These are phyloP conservation scores for Crotalus viridis DNA, from an alignment of 2,113 vertebrate genomes.

Conservation along the genomic window DNA sequence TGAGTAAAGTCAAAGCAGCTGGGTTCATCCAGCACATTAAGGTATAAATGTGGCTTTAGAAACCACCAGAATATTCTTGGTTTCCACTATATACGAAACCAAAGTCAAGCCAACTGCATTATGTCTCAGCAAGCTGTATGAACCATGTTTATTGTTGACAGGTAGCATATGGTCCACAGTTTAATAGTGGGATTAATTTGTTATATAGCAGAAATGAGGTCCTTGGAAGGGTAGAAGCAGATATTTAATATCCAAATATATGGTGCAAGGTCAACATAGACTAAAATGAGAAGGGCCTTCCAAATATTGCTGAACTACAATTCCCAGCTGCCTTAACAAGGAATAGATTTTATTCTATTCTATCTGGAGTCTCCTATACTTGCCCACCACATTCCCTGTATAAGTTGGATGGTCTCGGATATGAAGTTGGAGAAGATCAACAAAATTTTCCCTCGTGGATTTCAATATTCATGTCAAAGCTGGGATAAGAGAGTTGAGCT, in stretches of 20 bases:
- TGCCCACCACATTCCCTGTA: background rate
- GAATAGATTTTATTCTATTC: background rate
- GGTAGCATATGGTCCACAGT: background rate
- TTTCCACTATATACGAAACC: background rate
- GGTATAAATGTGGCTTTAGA: background rate
- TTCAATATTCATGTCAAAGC: background rate
- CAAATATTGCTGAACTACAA: background rate
- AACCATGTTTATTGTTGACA: background rate
- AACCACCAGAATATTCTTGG: background rate
- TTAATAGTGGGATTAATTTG: background rate
- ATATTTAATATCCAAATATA: background rate
- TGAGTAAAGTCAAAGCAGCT: background rate
- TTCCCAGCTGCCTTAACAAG: background rate
- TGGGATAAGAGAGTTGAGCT: background rate
- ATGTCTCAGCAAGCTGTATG: background rate
- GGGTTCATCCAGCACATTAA: background rate
- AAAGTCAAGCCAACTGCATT: background rate
- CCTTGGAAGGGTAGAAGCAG: background rate
- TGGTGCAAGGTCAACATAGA: background rate
- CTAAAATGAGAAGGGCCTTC: background rate
- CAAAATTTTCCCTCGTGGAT: background rate
- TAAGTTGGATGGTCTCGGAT: background rate
- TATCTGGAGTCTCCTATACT: background rate
- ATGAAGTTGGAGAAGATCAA: background rate
- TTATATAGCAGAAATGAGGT: background rate